These are phyloP conservation scores for Tetramorium bicarinatum DNA, from an alignment of 2,888 invertebrate species.

Conservation along the genomic window DNA sequence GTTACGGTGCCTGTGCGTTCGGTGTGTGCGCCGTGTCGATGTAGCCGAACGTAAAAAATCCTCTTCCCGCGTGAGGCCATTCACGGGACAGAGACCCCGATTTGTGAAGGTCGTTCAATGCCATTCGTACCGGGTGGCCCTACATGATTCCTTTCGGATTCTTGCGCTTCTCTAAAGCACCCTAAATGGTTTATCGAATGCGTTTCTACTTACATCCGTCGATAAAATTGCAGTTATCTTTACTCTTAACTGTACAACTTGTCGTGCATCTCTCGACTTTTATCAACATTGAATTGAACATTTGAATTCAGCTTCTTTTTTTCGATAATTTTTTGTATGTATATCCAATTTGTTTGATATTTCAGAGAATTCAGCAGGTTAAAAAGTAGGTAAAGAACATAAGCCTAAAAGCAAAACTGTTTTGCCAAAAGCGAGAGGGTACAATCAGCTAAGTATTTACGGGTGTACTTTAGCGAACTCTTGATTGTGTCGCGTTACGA, in stretches of 20 bases:
- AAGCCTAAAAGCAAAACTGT: constrained; percentile 10
- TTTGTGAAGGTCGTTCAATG: constrained; percentile 84
- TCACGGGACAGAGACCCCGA: constrained; percentile 75
- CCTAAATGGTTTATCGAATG: constrained; percentile 59
- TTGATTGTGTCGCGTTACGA: constrained; percentile 38
- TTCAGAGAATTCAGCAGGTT: background rate
- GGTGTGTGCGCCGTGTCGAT: constrained; percentile 16
- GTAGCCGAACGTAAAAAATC: constrained; percentile 62
- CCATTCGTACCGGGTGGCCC: constrained; percentile 77
- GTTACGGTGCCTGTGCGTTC: constrained; percentile 45
- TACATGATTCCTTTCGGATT: constrained; percentile 67
- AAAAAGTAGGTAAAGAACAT: background rate
- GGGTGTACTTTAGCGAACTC: constrained; percentile 3
- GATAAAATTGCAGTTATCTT: background rate
- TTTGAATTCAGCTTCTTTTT: background rate
- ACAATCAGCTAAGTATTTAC: background rate
- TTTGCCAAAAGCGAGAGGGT: background rate
- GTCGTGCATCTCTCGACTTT: background rate
- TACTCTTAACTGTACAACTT: background rate
- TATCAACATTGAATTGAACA: background rate
- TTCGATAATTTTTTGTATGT: background rate
- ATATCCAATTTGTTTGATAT: background rate
- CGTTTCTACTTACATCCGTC: background rate
- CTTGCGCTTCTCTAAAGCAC: constrained; percentile 36
- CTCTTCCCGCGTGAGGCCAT: constrained; percentile 56